phyloP scores from a whole-genome alignment of 2,888 invertebrate species.

The Machimus rusticus region DNA sequence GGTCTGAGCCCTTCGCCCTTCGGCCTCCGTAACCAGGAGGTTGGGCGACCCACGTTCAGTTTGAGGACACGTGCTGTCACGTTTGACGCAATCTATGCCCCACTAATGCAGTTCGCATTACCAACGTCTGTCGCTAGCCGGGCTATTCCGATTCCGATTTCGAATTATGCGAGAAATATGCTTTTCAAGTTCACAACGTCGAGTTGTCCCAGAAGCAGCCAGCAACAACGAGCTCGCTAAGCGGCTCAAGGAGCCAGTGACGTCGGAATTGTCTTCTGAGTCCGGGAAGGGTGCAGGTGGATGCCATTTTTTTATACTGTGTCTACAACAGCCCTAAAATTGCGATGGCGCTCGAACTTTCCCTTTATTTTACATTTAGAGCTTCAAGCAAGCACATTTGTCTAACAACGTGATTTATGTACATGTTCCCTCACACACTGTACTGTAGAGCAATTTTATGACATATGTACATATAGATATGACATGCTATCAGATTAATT shows the following conservation, averaged over 20 bases:
- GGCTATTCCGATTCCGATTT: not conserved
- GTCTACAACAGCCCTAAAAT: not conserved
- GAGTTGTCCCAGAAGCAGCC: not conserved
- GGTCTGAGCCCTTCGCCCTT: not conserved
- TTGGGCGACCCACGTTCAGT: not conserved
- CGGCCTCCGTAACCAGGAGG: not conserved
- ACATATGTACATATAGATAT: too few species aligned
- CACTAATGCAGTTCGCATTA: not conserved
- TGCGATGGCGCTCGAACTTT: not conserved
- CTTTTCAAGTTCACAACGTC: not conserved
- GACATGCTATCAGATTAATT: not conserved
- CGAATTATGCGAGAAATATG: not conserved
- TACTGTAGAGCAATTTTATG: not conserved
- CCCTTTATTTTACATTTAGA: not conserved
- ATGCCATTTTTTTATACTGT: not conserved
- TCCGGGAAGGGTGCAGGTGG: not conserved
- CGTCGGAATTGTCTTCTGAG: not conserved
- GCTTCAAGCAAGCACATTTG: not conserved
- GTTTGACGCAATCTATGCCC: not conserved
- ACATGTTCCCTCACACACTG: not conserved
- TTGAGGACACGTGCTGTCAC: not conserved
- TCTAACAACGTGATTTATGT: not conserved
- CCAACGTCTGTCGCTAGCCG: not conserved
- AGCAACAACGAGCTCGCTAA: not conserved
- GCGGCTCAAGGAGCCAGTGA: not conserved